Evolutionary conservation across 2,888 invertebrate genomes (phyloP), one percentile per base, ranked within the genome.

Genomic region (Salpingus planirostris): DNA sequence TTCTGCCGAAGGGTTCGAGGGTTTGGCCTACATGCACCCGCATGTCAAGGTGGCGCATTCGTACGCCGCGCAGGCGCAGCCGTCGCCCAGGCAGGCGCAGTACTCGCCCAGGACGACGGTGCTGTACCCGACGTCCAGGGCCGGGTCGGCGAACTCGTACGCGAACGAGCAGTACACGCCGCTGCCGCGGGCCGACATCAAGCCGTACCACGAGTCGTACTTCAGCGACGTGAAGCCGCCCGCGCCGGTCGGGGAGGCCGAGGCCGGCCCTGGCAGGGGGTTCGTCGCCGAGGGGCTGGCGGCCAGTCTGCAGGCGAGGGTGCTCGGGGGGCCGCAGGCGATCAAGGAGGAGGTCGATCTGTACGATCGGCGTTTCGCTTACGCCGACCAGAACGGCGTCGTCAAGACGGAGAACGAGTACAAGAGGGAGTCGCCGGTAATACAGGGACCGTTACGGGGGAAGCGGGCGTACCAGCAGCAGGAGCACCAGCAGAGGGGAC

Each of bases 241-340:
- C 55, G 36, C 50, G 13, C 32, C 36, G 11, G 29, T 47, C n/a
- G 50, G 53, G 23, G n/a, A n/a, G n/a, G n/a, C n/a, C n/a, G n/a
- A n/a, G n/a, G n/a, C n/a, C n/a, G 36, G 45, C 10, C 47, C 50
- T 12, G 33, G 47, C n/a, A 38, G 42, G n/a, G 40, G 47, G 35
- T 64, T 64, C 43, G 58, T 64, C 30, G 60, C 64, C 29, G 73
- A 74, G 75, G 87, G 89, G 36, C 62, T 89, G 38, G 88, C 89
- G 13, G 88, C 87, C 29, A 85, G 85, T 32, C 64, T 88, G 42
- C 87, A 87, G 58, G 84, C 83, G 36, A 74, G 86, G 47, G 82
- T 87, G 46, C 69, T 87, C 31, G 52, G 47, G 6, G 8, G 5
- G 13, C 57, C 58, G 12, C 58, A 56, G 11, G n/a, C n/a, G n/a